These are phyloP conservation scores for Chaetodon trifasciatus DNA, from an alignment of 2,797 vertebrate genomes.

Conservation along the genomic window DNA sequence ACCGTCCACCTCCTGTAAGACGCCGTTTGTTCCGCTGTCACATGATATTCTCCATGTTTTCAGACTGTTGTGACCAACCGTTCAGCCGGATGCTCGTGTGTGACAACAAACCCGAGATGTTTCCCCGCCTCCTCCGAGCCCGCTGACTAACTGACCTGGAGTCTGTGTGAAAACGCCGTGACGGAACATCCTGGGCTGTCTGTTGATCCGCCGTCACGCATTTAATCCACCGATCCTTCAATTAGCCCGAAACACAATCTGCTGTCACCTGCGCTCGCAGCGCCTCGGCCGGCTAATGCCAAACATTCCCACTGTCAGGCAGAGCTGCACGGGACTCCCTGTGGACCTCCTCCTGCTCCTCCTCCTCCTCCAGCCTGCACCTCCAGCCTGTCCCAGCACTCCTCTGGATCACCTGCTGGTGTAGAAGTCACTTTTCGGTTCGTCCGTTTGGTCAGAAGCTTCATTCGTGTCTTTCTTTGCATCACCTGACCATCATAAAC, in stretches of 20 bases:
- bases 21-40: neutral
- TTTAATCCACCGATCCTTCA: slow-evolving; percentile 62
- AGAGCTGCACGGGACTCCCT: slow-evolving; percentile 10
- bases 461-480: too few species aligned
- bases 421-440: neutral
- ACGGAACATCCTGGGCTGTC: slow-evolving; percentile 32
- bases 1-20: neutral
- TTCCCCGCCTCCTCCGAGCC: neutral
- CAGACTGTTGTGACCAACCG: slow-evolving; percentile 21
- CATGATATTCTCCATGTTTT: neutral
- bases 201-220: slow-evolving; percentile 38
- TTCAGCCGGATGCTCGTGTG: slow-evolving; percentile 3
- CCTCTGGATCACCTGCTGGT: neutral
- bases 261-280: slow-evolving; percentile 53
- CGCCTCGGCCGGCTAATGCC: slow-evolving; percentile 9
- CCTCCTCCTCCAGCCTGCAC: neutral
- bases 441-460: too few species aligned
- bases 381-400: neutral
- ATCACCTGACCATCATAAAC: too few species aligned
- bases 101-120: slow-evolving; percentile 9
- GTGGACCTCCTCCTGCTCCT: slow-evolving; percentile 24
- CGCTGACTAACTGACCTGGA: neutral
- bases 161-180: slow-evolving; percentile 16
- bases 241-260: slow-evolving; percentile 71
- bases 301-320: slow-evolving; percentile 58